Evolutionary conservation across 2,888 invertebrate genomes (phyloP), one percentile per base, ranked within the genome.

Genomic region (Merodon equestris): DNA sequence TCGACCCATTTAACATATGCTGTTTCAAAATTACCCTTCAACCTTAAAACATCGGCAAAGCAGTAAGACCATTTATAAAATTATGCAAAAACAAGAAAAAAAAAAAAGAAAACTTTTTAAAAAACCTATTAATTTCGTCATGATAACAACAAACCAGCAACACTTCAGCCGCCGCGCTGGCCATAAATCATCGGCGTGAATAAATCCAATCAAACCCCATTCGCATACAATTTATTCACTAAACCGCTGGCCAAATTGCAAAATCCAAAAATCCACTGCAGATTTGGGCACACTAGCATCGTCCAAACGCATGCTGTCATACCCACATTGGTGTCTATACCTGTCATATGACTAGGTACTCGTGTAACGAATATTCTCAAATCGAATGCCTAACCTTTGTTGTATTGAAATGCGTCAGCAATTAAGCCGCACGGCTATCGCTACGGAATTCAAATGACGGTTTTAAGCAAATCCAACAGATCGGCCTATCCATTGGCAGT

Each of bases 391-490:
- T 19, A 50, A 48, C 45, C 67, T 67, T 67, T 67, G 57, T 45
- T 4, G 27, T 27, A 7, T 27, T 44, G 44, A 70, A 57, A 56
- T 76, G 66, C 76, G 76, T 76, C 76, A 76, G 54, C 13, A 63
- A 63, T 47, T 57, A 42, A 63, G 44, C 42, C 42, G 14, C 27
- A 15, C 13, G 13, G 48, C 61, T 15, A 38, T 40, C 42, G 40
- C 50, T 18, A 47, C 19, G 51, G 77, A 67, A 77, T 77, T 73
- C 73, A 47, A 77, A 77, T 67, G 18, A 47, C n/a, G 2, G 18
- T 50, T 77, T 77, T 73, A 77, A 67, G 61, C 73, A 61, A 77
- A 77, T 73, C 47, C 15, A 57, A 57, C 56, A 38, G 60, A 77
- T 73, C 53, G 45, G 34, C 40, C 5, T 61, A 50, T 56, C 56